Evolutionary conservation across 2,113 vertebrate species (phyloP).

Genomic region (Dasyprocta punctata): DNA sequence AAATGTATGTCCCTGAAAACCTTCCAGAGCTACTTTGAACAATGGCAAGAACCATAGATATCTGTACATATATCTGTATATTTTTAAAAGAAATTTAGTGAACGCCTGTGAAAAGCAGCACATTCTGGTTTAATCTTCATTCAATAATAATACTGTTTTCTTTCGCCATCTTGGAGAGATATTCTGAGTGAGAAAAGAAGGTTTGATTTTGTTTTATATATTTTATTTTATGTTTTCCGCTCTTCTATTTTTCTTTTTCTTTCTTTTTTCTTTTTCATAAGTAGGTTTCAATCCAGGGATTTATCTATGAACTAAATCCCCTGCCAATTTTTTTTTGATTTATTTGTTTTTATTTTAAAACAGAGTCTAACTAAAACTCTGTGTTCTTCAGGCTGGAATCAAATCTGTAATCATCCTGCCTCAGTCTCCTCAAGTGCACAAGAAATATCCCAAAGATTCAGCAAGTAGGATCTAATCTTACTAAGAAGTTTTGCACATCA

Average conservation of each 20-base stretch:
- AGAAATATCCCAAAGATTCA: no score
- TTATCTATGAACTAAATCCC: neutral
- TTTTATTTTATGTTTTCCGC: neutral
- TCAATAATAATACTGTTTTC: neutral
- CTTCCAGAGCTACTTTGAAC: neutral
- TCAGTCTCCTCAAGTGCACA: no score
- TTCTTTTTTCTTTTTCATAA: neutral
- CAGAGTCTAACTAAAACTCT: neutral
- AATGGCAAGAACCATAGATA: neutral
- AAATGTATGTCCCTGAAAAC: neutral
- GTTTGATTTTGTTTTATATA: neutral
- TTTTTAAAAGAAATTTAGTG: no score
- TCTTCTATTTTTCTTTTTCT: neutral
- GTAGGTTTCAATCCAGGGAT: neutral
- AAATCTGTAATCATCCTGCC: no score
- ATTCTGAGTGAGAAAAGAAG: neutral
- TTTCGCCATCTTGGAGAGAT: neutral
- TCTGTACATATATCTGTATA: neutral
- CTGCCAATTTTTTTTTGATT: no score
- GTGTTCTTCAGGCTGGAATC: neutral
- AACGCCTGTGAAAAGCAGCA: neutral
- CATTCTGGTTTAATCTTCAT: neutral
- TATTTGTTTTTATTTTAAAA: no score
- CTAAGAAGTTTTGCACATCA: no score
- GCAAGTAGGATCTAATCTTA: no score